A percentile compares a stretch with the other conserved stretches of the same genome.
Evolutionary conservation across 92 coral and sea anemone genomes (phyloP).

Genomic region (Epizoanthus rinbou): DNA sequence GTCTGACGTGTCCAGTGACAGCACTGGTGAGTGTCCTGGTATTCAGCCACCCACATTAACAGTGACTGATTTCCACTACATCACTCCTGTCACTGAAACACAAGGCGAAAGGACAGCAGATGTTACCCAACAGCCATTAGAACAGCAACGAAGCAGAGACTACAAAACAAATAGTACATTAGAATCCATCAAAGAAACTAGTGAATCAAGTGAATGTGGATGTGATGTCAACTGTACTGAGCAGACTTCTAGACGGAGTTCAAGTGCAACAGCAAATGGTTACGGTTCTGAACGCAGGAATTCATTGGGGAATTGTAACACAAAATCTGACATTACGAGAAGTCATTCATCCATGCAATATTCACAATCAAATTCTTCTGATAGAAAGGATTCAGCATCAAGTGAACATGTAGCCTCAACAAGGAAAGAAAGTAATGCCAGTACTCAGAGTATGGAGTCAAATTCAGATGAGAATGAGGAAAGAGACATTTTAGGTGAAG

Average conservation of each 20-base stretch:
- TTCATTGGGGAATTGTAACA: conserved; percentile 31
- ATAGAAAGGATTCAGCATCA: conserved; percentile 61
- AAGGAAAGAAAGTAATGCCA: conserved; percentile 80
- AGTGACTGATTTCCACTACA: conserved; percentile 50
- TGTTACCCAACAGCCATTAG: conserved; percentile 7
- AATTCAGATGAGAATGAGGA: conserved; percentile 86
- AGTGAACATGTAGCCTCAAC: conserved; percentile 41
- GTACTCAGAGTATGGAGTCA: conserved; percentile 82
- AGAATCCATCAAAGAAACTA: conserved; percentile 67
- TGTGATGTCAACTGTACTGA: not conserved
- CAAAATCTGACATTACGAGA: conserved; percentile 35
- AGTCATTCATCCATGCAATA: conserved; percentile 1
- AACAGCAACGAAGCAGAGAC: conserved; percentile 45
- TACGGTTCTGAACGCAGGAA: conserved; percentile 1
- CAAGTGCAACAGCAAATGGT: conserved; percentile 27
- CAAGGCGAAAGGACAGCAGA: conserved; percentile 38
- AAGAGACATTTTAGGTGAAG: conserved; percentile 69
- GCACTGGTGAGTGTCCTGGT: conserved; percentile 46
- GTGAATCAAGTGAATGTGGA: conserved; percentile 52
- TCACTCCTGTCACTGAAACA: conserved; percentile 21
- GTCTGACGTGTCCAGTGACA: conserved; percentile 61
- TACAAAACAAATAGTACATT: conserved; percentile 51
- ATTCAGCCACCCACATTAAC: conserved; percentile 58
- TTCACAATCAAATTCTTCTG: not conserved
- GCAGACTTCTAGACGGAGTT: not conserved